Evolutionary conservation across 2,888 invertebrate species (phyloP).

Genomic region (Phoenoteleia sp.): DNA sequence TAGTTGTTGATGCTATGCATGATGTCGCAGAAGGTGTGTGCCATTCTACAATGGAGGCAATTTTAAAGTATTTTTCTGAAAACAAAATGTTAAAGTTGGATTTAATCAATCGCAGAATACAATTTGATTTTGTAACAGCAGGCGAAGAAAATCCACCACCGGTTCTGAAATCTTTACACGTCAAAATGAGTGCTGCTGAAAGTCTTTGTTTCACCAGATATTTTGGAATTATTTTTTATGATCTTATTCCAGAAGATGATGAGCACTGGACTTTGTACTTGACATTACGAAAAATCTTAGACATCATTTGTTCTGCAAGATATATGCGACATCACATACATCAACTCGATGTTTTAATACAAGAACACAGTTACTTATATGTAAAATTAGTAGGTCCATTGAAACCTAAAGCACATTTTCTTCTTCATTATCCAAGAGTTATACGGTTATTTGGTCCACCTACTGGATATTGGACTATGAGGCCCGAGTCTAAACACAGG

Average conservation of each 20-base stretch:
- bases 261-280: constrained; percentile 40
- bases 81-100: background rate
- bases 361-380: constrained; percentile 41
- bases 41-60: constrained; percentile 10
- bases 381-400: constrained; percentile 31
- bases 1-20: constrained; percentile 8
- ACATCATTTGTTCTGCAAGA: constrained; percentile 21
- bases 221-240: constrained; percentile 40
- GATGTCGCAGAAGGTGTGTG: constrained; percentile 13
- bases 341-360: constrained; percentile 26
- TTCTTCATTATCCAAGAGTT: constrained; percentile 29
- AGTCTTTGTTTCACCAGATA: constrained; percentile 35
- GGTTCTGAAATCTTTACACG: background rate
- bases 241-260: constrained; percentile 34
- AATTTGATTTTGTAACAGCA: constrained; percentile 14
- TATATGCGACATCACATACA: constrained; percentile 16
- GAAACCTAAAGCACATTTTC: constrained; percentile 43
- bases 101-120: constrained; percentile 8
- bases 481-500: constrained; percentile 44
- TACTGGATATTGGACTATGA: constrained; percentile 36
- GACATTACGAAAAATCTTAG: constrained; percentile 42
- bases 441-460: constrained; percentile 32
- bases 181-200: constrained; percentile 48
- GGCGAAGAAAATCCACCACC: constrained; percentile 23
- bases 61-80: background rate